These are phyloP conservation scores for Hydropotes inermis DNA, from an alignment of 2,113 vertebrate species.

Conservation along the genomic window DNA sequence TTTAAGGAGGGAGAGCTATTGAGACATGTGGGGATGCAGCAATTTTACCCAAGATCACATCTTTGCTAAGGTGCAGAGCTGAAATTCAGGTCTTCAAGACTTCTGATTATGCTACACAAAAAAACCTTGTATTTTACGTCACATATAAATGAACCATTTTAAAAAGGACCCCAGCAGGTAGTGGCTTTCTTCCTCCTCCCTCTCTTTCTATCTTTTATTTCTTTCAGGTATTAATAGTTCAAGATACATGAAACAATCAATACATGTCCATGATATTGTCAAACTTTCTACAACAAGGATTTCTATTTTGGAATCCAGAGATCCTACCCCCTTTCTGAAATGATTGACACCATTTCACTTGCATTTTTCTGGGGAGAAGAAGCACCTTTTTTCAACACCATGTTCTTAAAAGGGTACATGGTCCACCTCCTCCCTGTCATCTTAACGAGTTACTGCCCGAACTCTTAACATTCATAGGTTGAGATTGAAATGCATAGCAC, in stretches of 20 bases:
- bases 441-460: not conserved
- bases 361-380: not conserved
- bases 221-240: not conserved
- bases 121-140: not conserved
- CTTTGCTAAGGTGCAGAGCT: not conserved
- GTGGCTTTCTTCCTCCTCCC: not conserved
- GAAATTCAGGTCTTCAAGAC: not conserved
- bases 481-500: not conserved
- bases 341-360: not conserved
- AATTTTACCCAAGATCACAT: not conserved
- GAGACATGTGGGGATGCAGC: not conserved
- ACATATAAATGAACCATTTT: not conserved
- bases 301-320: not conserved
- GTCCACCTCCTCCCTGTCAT: not conserved
- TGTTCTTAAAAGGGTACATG: not conserved
- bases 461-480: not conserved
- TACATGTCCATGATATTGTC: not conserved
- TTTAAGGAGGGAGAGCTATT: not conserved
- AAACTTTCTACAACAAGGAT: not conserved
- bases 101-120: not conserved
- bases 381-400: not conserved
- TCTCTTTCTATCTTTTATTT: not conserved
- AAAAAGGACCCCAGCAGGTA: not conserved
- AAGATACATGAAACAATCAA: not conserved
- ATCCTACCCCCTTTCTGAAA: not conserved